Evolutionary conservation across 2,797 vertebrate genomes (phyloP).

Genomic region (Melanotaenia parkinsoni): DNA sequence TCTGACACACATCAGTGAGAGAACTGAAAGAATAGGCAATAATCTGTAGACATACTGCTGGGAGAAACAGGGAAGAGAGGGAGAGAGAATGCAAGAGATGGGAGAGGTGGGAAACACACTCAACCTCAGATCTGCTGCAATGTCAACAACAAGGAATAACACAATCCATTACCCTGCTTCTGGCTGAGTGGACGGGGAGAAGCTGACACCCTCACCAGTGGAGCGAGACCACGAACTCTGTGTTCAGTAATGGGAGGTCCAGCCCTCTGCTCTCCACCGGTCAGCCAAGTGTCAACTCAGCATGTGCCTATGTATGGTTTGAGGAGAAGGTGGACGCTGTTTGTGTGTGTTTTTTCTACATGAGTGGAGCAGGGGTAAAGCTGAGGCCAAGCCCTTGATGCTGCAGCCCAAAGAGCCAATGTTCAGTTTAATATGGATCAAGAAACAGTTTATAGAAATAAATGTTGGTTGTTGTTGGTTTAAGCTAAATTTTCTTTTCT

Average conservation of each 20-base stretch:
- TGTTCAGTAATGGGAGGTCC: constrained; percentile 73
- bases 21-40: constrained; percentile 19
- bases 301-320: constrained; percentile 49
- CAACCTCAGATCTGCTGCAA: constrained; percentile 58
- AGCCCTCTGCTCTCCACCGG: constrained; percentile 64
- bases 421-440: constrained; percentile 3
- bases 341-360: constrained; percentile 18
- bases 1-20: constrained; percentile 29
- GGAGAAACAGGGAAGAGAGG: constrained; percentile 1
- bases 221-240: constrained; percentile 68
- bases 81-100: constrained; percentile 5
- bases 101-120: constrained; percentile 31
- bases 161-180: constrained; percentile 79
- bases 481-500: neutral
- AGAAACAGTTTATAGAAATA: neutral
- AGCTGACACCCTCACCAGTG: constrained; percentile 65
- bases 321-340: constrained; percentile 5
- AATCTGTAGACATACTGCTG: constrained; percentile 17
- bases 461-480: neutral
- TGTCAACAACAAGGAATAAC: constrained; percentile 76
- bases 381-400: constrained; percentile 27
- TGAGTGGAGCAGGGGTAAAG: constrained; percentile 37
- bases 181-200: constrained; percentile 58
- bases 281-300: constrained; percentile 71
- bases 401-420: constrained; percentile 16